Conservation (phyloP, 2,113 vertebrate genomes). For the Ophiodon elongatus region DNA sequence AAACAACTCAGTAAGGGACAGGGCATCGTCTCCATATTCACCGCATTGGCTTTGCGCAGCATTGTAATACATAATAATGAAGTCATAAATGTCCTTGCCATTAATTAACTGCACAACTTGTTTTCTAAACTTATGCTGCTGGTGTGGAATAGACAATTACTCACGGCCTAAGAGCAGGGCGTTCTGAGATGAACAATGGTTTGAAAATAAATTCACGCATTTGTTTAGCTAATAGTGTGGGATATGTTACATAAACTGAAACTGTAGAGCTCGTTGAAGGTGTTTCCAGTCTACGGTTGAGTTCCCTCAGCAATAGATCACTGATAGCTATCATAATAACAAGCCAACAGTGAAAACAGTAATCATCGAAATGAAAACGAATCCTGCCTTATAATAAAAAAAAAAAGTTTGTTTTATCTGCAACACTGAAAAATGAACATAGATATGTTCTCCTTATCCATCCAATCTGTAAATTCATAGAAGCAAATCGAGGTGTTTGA, state of each 20-base stretch:
- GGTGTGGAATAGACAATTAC: conserved; percentile 11
- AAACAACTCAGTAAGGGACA: conserved; percentile 17
- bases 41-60: not conserved
- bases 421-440: not conserved
- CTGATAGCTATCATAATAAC: conserved; percentile 8
- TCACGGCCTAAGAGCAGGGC: not conserved
- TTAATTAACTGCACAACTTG: conserved; percentile 18
- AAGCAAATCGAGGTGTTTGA: not conserved
- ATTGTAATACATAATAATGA: conserved; percentile 5
- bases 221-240: conserved; percentile 30
- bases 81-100: conserved; percentile 5
- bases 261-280: conserved; percentile 15
- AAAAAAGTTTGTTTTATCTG: not conserved
- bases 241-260: conserved; percentile 50
- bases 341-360: not conserved
- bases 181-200: conserved; percentile 22
- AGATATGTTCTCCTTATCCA: not conserved
- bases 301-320: conserved; percentile 37
- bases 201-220: conserved; percentile 36
- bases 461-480: not conserved
- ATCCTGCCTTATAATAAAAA: not conserved
- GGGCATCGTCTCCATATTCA: not conserved
- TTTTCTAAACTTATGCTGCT: not conserved
- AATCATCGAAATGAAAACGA: conserved; percentile 4
- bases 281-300: conserved; percentile 20